Conservation (phyloP, 37 sponge, comb jelly and placozoan genomes). For the Sycon ciliatum region DNA sequence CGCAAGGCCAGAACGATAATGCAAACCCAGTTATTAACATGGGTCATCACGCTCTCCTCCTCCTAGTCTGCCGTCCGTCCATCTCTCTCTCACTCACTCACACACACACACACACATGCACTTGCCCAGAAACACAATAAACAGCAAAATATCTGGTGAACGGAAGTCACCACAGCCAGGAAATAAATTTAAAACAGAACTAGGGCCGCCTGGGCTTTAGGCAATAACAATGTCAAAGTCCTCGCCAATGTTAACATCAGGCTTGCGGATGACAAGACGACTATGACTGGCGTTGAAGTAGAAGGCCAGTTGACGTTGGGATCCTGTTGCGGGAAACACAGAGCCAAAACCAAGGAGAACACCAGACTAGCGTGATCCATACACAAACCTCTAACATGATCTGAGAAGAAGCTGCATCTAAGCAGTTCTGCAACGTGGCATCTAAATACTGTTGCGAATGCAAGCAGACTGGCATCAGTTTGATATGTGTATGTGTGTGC, state of each 20-base stretch:
- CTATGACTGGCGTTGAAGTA: conserved; percentile 22
- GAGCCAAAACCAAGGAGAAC: background rate
- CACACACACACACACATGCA: background rate
- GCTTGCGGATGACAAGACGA: conserved; percentile 50
- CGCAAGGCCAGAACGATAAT: no score
- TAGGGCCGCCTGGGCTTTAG: background rate
- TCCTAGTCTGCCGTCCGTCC: no score
- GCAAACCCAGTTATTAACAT: no score
- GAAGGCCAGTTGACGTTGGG: conserved; percentile 14
- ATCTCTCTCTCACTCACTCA: background rate
- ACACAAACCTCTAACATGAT: background rate
- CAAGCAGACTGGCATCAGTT: no score
- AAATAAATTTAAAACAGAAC: no score
- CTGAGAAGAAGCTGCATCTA: background rate
- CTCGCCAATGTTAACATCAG: conserved; percentile 53
- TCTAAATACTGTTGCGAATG: background rate
- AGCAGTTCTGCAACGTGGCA: background rate
- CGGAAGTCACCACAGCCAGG: no score
- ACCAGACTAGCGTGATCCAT: no score
- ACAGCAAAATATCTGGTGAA: background rate
- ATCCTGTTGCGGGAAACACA: conserved; percentile 18
- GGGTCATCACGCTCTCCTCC: no score
- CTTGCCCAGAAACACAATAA: background rate
- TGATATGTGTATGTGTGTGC: no score
- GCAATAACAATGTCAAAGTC: conserved; percentile 56